Conservation (phyloP, 1,140 invertebrate species). For the Panagrolaimus sp. region DNA sequence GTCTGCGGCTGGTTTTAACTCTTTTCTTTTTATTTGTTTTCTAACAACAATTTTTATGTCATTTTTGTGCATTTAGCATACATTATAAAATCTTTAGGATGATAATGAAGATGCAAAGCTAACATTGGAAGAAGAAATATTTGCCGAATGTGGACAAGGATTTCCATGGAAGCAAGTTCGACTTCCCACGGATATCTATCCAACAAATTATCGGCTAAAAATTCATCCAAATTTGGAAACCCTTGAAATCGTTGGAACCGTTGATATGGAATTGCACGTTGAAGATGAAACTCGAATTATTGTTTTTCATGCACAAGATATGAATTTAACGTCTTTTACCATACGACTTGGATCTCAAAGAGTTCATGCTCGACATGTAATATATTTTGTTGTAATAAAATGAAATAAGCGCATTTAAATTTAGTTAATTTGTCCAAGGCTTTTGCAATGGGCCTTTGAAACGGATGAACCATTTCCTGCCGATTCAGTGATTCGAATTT, state of each 20-base stretch:
- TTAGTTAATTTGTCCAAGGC: not conserved
- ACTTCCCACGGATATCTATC: slow-evolving; percentile 73
- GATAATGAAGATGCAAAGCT: not conserved
- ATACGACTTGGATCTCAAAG: slow-evolving; percentile 18
- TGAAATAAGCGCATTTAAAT: not conserved
- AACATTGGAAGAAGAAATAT: slow-evolving; percentile 19
- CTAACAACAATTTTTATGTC: not conserved
- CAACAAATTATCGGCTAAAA: slow-evolving; percentile 77
- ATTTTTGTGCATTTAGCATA: too few species aligned
- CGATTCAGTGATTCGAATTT: slow-evolving; percentile 3
- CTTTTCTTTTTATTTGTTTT: not conserved
- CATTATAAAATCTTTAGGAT: too few species aligned
- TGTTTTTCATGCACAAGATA: slow-evolving; percentile 79
- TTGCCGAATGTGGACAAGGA: slow-evolving; percentile 62
- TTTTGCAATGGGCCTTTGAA: slow-evolving; percentile 21
- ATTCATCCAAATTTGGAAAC: slow-evolving; percentile 88
- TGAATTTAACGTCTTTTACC: slow-evolving; percentile 68
- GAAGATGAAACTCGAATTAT: slow-evolving; percentile 78
- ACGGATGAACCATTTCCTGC: not conserved
- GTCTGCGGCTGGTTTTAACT: not conserved
- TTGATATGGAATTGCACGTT: slow-evolving; percentile 64
- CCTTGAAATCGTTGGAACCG: slow-evolving; percentile 69
- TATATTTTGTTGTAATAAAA: too few species aligned
- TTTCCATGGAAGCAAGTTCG: slow-evolving; percentile 83
- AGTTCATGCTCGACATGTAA: slow-evolving; percentile 35